These are phyloP conservation scores for Dendronephthya gigantea DNA, from an alignment of 64 coral and sea anemone species.

Conservation along the genomic window DNA sequence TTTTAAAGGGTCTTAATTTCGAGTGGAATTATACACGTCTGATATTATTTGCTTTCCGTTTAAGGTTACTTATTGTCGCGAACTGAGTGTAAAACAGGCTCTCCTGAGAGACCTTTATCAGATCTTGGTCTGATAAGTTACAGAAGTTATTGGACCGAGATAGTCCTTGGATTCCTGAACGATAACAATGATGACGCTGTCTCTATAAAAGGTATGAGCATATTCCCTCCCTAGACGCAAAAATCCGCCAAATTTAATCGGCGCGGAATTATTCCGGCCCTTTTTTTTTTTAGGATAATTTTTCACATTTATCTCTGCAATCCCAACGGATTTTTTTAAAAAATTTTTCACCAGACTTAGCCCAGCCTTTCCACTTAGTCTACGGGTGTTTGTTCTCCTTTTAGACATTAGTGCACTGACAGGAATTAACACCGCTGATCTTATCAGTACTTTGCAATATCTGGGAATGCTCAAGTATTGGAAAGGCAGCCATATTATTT, in stretches of 20 bases:
- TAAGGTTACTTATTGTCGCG: constrained; percentile 85
- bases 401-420: constrained; percentile 88
- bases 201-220: constrained; percentile 81
- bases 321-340: no score
- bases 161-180: constrained; percentile 67
- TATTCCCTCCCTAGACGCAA: no score
- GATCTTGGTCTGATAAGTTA: constrained; percentile 96
- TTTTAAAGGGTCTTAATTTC: not conserved
- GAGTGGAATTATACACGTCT: no score
- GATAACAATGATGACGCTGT: constrained; percentile 55
- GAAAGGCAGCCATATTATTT: constrained; percentile 93
- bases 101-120: constrained; percentile 90
- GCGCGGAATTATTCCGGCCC: no score
- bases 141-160: constrained; percentile 90
- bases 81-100: constrained; percentile 80
- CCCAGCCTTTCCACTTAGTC: no score
- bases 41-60: not conserved
- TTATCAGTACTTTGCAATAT: constrained; percentile 88
- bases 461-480: constrained; percentile 93
- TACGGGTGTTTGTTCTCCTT: not conserved
- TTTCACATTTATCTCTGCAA: no score
- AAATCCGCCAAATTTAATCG: no score
- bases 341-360: no score
- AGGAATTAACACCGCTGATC: constrained; percentile 73
- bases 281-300: no score